Evolutionary conservation across 2,888 invertebrate genomes (phyloP).

Genomic region (Gnatocerus cornutus): DNA sequence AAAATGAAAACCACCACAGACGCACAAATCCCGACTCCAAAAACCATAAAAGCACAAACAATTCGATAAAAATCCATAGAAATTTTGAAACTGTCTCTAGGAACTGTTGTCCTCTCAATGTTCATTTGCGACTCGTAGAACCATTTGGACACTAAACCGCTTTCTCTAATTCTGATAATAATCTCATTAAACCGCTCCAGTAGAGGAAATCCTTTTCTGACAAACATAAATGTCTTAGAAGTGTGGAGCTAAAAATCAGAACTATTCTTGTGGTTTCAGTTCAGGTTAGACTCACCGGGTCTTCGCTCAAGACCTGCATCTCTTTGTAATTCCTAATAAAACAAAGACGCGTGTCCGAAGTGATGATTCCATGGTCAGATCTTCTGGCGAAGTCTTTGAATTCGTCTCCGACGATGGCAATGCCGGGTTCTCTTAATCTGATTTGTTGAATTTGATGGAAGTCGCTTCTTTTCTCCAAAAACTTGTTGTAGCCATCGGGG

Average conservation of each 20-base stretch:
- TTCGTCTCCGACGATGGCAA: not conserved
- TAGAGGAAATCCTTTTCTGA: conserved; percentile 25
- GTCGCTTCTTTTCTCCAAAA: not conserved
- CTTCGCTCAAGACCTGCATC: no score
- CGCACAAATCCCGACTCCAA: not conserved
- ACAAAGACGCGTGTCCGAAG: not conserved
- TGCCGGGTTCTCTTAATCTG: not conserved
- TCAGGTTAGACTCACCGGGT: no score
- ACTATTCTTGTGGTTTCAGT: no score
- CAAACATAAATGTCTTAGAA: not conserved
- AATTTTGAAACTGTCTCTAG: not conserved
- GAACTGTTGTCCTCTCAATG: conserved; percentile 1
- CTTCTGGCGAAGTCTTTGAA: conserved; percentile 14
- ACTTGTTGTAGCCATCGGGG: not conserved
- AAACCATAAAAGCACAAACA: not conserved
- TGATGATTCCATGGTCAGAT: conserved; percentile 22
- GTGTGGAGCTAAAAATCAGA: not conserved
- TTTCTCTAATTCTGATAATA: not conserved
- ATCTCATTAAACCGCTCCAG: not conserved
- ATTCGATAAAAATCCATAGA: conserved; percentile 4
- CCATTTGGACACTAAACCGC: conserved; percentile 11
- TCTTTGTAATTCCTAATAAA: conserved; percentile 19
- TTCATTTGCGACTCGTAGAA: conserved; percentile 3
- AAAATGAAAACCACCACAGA: not conserved
- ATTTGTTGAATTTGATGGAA: not conserved